phyloP scores from a whole-genome alignment of 2,113 vertebrate genomes.

The Corynorhinus townsendii region DNA sequence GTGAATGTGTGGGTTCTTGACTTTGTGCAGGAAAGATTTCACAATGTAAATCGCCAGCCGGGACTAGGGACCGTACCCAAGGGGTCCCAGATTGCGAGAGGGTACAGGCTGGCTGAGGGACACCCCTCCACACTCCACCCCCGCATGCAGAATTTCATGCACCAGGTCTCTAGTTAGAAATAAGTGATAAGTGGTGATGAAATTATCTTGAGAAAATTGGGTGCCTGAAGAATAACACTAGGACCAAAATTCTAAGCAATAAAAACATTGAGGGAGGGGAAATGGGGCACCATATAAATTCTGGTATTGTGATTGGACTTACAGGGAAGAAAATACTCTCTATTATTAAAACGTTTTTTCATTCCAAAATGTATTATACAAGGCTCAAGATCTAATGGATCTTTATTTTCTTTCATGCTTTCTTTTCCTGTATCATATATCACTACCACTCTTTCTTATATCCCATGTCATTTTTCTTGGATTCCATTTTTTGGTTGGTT shows the following conservation, averaged over 20 bases:
- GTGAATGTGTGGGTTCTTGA: neutral
- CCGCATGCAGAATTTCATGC: too few species aligned
- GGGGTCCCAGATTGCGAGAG: too few species aligned
- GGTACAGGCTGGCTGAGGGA: too few species aligned
- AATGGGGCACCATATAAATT: neutral
- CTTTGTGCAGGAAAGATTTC: neutral
- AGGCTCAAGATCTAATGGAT: neutral
- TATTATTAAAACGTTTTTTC: neutral
- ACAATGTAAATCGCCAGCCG: neutral
- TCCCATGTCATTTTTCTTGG: neutral
- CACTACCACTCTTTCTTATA: neutral
- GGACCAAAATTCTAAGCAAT: neutral
- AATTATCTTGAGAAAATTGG: neutral
- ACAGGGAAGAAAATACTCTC: neutral
- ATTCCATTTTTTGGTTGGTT: neutral
- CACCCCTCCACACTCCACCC: too few species aligned
- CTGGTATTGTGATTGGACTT: neutral
- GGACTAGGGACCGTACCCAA: too few species aligned
- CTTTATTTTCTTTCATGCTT: neutral
- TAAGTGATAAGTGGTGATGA: neutral
- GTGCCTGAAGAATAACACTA: neutral
- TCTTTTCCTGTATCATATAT: neutral
- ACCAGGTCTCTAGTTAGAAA: neutral
- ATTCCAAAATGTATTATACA: neutral
- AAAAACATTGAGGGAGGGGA: neutral